Base-by-base conservation (phyloP, 2,113 vertebrate genomes). In the Hemichromis elongatus region DNA sequence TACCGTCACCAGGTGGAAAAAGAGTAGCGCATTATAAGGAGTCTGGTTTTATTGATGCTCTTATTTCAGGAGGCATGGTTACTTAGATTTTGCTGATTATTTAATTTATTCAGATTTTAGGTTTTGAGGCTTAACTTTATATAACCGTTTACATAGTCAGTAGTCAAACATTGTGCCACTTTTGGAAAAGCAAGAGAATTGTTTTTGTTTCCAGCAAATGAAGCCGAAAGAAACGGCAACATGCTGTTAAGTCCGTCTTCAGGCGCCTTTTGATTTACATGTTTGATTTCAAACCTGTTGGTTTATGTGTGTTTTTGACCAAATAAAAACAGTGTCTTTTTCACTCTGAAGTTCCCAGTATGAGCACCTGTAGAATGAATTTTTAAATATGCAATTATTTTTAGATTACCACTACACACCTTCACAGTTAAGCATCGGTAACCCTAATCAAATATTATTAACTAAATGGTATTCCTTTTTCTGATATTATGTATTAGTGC, bases 361-460 rank as follows among this genome's bases (percentile, higher is more conserved):
- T 45, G 66, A 70, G 2, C 13, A 45, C 66, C 37, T 16, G 37
- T 24, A 70, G 37, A 45, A 40, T 45, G 26, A 2, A 45, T 70
- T 70, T 63, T 26, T 70, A 70, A 70, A 70, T 26, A 26, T 68
- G 63, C n/a, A 40, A 19, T 40, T 13, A 63, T 42, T 68, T 68
- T 68, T 68, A 42, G 37, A 42, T 21, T 14, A 40, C 61, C 3
- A 21, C 35, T 40, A n/a, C 70, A 81, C 73, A 55, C 66, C 59
- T 73, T 59, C 40, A 73, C 40, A 26, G 84, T 86, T 88, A 80
- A 87, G 80, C 61, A 47, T 73, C 10, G 18, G 3, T 9, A 78
- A 56, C 68, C 28, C 56, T 14, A 77, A 83, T 85, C 18, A 75
- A 73, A 45, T 86, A 86, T 89, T 93, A n/a, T n/a, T 80, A 87